Evolutionary conservation across 2,113 vertebrate genomes (phyloP).

Genomic region (Thryonomys swinderianus): DNA sequence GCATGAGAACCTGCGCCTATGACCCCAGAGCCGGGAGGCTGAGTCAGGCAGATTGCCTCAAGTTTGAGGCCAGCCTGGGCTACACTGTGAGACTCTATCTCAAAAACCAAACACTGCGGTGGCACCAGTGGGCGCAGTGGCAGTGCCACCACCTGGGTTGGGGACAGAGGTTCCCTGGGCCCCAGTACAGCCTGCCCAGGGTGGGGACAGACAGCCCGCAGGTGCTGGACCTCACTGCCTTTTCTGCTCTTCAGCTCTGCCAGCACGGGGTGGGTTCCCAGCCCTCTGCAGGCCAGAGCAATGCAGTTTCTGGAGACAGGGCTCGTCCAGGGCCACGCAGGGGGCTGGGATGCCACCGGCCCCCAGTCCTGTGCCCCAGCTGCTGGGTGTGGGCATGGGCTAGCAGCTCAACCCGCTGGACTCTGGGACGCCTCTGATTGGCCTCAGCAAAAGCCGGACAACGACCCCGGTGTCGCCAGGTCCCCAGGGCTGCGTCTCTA

Average conservation of each 20-base stretch:
- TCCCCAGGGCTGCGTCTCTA: background rate
- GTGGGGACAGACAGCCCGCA: background rate
- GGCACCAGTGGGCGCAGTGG: constrained; percentile 28
- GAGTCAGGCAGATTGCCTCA: background rate
- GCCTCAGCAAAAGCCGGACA: background rate
- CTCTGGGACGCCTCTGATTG: background rate
- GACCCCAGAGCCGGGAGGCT: background rate
- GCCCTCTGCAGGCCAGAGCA: background rate
- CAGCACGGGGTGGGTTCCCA: background rate
- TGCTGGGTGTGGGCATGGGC: background rate
- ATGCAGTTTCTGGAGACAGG: background rate
- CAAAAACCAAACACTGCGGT: constrained; percentile 55
- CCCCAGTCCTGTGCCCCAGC: background rate
- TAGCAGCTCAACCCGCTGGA: background rate
- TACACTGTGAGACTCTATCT: background rate
- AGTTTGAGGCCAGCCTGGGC: background rate
- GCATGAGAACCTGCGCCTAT: no score
- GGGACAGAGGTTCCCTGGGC: background rate
- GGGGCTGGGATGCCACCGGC: background rate
- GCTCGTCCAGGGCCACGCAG: background rate
- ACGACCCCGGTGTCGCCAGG: background rate
- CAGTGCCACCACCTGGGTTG: background rate
- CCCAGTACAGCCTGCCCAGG: background rate
- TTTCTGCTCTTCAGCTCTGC: background rate
- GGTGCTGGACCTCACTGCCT: background rate